These are phyloP conservation scores for Sarcophaga rosellei DNA, from an alignment of 2,888 invertebrate species.

Conservation along the genomic window DNA sequence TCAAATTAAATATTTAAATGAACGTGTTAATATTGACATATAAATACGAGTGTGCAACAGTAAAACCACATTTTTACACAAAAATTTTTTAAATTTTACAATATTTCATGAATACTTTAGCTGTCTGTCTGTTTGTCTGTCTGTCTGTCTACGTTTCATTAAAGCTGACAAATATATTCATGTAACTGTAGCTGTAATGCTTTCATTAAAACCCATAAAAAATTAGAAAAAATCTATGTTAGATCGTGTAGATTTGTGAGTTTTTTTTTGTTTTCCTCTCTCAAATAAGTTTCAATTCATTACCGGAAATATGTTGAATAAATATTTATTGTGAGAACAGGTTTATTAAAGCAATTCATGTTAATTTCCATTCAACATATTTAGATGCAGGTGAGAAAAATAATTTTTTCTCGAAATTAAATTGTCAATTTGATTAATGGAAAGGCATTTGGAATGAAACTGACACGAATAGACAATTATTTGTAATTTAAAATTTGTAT, in stretches of 20 bases:
- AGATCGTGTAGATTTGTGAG: background rate
- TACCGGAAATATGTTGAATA: conserved; percentile 45
- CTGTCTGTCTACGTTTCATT: conserved; percentile 21
- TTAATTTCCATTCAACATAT: background rate
- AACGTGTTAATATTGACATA: background rate
- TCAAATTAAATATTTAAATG: background rate
- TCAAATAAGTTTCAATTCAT: conserved; percentile 1
- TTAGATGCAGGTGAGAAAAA: background rate
- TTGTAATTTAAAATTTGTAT: no score
- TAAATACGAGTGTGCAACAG: background rate
- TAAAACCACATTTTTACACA: background rate
- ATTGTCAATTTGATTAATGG: background rate
- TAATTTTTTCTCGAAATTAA: background rate
- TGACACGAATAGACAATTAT: no score
- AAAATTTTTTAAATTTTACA: background rate
- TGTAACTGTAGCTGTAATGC: background rate
- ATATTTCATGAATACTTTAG: background rate
- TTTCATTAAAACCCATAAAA: background rate
- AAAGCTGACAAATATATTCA: conserved; percentile 8
- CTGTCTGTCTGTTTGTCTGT: no score
- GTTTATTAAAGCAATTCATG: background rate
- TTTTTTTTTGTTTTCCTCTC: background rate
- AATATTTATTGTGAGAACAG: conserved; percentile 40
- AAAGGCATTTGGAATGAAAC: background rate
- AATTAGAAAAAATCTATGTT: background rate